These are phyloP conservation scores for Drosophila pandora DNA, from an alignment of 1,140 invertebrate genomes.

Conservation along the genomic window DNA sequence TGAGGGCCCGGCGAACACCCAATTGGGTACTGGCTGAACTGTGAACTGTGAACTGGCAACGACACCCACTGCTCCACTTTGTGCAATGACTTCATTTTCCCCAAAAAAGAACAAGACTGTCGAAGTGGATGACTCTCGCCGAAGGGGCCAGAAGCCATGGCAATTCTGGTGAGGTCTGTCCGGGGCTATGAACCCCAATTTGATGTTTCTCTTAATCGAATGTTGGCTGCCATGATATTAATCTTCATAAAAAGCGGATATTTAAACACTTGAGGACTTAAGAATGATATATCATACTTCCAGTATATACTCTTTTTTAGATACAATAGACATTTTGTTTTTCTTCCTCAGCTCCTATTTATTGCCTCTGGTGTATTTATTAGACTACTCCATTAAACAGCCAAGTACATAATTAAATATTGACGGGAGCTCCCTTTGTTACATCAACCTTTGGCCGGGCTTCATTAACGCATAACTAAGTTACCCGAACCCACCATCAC, in stretches of 20 bases:
- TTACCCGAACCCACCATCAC: slow-evolving; percentile 12
- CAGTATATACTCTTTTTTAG: too few relatives aligned
- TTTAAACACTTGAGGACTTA: not conserved
- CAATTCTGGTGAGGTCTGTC: not conserved
- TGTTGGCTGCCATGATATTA: not conserved
- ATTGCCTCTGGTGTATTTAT: not conserved
- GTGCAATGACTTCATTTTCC: slow-evolving; percentile 68
- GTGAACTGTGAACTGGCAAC: slow-evolving; percentile 30
- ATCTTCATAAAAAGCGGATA: slow-evolving; percentile 1
- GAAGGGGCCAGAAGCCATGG: not conserved
- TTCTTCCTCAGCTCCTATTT: not conserved
- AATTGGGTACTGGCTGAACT: slow-evolving; percentile 19
- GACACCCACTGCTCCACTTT: slow-evolving; percentile 54
- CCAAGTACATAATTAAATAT: slow-evolving; percentile 43
- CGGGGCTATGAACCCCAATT: not conserved
- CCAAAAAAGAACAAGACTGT: slow-evolving; percentile 31
- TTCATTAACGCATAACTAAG: slow-evolving; percentile 68
- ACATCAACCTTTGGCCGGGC: slow-evolving; percentile 26
- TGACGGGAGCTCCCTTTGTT: slow-evolving; percentile 40
- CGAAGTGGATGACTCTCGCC: slow-evolving; percentile 24
- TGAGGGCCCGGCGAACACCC: slow-evolving; percentile 39
- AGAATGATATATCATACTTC: too few relatives aligned
- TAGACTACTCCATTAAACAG: slow-evolving; percentile 17
- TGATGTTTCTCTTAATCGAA: not conserved
- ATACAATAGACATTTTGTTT: too few relatives aligned